Evolutionary conservation across 2,113 vertebrate species (phyloP).

Genomic region (Dermatemys mawii): DNA sequence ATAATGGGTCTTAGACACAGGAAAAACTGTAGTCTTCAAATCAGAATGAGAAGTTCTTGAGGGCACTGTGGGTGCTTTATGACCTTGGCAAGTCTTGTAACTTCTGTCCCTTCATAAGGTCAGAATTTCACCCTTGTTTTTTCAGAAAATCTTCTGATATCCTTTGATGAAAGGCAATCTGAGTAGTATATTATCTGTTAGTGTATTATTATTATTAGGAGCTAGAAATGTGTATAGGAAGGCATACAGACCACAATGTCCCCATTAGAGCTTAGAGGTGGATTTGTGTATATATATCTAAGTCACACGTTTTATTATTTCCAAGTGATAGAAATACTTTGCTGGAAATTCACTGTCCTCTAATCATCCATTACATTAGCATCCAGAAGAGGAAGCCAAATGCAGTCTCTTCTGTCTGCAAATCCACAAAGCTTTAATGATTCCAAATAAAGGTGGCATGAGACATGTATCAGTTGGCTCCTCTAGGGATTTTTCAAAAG

Average conservation of each 20-base stretch:
- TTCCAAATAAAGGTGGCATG: not conserved
- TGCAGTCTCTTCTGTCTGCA: not conserved
- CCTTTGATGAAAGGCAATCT: not conserved
- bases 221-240: not conserved
- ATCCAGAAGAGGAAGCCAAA: not conserved
- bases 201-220: not conserved
- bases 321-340: not conserved
- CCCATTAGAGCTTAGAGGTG: not conserved
- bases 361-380: not conserved
- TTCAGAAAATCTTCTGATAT: not conserved
- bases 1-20: not conserved
- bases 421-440: not conserved
- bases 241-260: not conserved
- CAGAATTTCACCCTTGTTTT: not conserved
- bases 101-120: not conserved
- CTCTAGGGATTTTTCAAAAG: not conserved
- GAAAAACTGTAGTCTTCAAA: not conserved
- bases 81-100: not conserved
- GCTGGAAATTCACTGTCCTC: slow-evolving; percentile 2
- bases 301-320: not conserved
- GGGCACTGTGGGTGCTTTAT: not conserved
- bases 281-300: not conserved
- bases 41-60: not conserved
- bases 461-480: not conserved
- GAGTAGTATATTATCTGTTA: not conserved